Evolutionary conservation across 2,797 vertebrate species (phyloP), one percentile per base, ranked within the genome.

Genomic region (Erethizon dorsatum): DNA sequence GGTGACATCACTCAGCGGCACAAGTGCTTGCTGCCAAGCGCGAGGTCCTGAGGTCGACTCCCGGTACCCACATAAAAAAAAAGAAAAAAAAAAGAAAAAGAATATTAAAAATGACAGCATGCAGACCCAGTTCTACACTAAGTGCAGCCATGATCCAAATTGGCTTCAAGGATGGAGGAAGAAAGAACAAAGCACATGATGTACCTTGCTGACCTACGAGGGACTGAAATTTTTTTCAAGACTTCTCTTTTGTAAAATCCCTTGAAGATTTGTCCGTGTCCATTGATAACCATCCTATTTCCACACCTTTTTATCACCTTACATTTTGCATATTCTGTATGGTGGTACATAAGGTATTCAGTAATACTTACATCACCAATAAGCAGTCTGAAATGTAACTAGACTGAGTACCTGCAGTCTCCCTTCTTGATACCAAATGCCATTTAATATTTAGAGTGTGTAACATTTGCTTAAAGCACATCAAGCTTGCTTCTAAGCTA

Each of bases 391-490:
- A 96, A 87, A 82, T 84, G 13, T 57, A 83, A 84, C 47, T 69
- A 63, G 41, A 75, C 31, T 69, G 52, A 33, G 78, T 18, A 65
- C 37, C 59, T 93, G 41, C 13, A 4, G 11, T 67, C n/a, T 77
- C 45, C 57, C 22, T 87, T 14, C 59, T 88, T 63, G 52, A 95
- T 18, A 69, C 52, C 41, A 90, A 92, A 86, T 75, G 69, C 79
- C 59, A 93, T 91, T 95, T 92, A 91, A 92, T 96, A 95, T 87
- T 90, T 61, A 87, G 85, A 85, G n/a, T 50, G 88, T 69, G 57
- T 83, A 79, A 31, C 45, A 69, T 97, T 93, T 94, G 73, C 86
- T 97, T 97, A 96, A 93, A 96, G 80, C 26, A 59, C 47, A 69
- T 41, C 78, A 85, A 63, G 82, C n/a, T 80, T 92, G 45, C 65